These are phyloP conservation scores for Stenichneumon culpator DNA, from an alignment of 2,888 invertebrate genomes.

Conservation along the genomic window DNA sequence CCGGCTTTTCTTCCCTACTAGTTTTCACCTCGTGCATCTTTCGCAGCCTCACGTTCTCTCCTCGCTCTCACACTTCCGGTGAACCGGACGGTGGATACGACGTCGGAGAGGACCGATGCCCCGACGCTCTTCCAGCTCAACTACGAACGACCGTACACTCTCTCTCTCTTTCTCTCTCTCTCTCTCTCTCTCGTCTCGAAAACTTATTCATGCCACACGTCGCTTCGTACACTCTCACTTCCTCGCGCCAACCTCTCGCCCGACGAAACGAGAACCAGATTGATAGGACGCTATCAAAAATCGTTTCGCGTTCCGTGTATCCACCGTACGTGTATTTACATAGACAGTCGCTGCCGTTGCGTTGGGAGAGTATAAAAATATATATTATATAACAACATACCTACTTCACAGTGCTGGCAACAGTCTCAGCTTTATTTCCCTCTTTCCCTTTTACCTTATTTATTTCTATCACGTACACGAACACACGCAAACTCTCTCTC, in stretches of 20 bases:
- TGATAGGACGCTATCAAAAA: conserved; percentile 59
- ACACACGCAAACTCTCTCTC: background rate
- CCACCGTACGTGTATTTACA: conserved; percentile 9
- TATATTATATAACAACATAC: conserved; percentile 11
- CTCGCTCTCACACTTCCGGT: conserved; percentile 41
- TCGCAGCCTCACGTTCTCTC: conserved; percentile 16
- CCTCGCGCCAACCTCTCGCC: conserved; percentile 10
- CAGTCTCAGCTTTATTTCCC: conserved; percentile 20
- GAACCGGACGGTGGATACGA: conserved; percentile 45
- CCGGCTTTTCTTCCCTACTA: conserved; percentile 32
- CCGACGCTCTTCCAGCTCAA: conserved; percentile 3
- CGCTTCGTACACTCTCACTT: conserved; percentile 51
- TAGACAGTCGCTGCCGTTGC: background rate
- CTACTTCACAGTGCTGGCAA: conserved; percentile 11
- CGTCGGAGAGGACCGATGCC: conserved; percentile 32
- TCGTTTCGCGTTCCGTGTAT: conserved; percentile 39
- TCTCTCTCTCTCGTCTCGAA: background rate
- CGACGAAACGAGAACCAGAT: conserved; percentile 53
- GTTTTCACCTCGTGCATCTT: conserved; percentile 27
- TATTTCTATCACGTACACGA: conserved; percentile 18
- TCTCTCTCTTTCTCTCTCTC: background rate
- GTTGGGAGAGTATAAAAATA: background rate
- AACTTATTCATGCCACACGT: conserved; percentile 64
- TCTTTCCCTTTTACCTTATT: background rate
- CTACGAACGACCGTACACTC: background rate